Percentiles rank a stretch among this genome's conserved stretches.
These are phyloP conservation scores for Bufo gargarizans DNA, from an alignment of 2,113 vertebrate genomes.

Conservation along the genomic window DNA sequence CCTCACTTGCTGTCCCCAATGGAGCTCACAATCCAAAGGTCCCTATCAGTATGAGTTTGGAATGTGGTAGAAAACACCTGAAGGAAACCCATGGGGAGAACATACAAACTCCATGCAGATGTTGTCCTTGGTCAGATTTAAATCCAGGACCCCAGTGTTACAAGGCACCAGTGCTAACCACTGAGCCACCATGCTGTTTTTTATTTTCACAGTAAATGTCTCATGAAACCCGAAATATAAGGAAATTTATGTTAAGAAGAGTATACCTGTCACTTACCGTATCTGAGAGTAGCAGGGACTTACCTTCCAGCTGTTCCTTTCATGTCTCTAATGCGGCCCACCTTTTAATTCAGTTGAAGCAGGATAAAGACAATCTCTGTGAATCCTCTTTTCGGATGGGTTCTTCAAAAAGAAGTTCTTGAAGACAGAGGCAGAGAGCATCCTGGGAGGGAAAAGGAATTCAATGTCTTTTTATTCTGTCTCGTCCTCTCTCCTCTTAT, in stretches of 20 bases:
- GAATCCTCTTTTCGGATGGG: background rate
- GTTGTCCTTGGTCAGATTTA: too few relatives aligned
- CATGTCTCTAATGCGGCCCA: background rate
- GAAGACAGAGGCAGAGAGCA: background rate
- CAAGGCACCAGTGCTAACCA: too few relatives aligned
- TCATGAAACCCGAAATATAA: background rate
- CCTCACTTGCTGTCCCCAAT: too few relatives aligned
- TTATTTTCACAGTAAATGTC: background rate
- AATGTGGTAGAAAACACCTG: too few relatives aligned
- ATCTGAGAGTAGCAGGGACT: background rate
- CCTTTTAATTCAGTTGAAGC: background rate
- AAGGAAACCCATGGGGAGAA: too few relatives aligned
- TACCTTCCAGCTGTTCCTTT: background rate
- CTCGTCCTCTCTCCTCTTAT: background rate
- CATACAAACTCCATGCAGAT: too few relatives aligned
- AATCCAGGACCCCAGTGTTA: too few relatives aligned
- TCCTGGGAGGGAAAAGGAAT: background rate
- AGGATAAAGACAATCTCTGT: background rate
- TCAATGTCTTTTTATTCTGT: background rate
- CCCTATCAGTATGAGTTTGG: too few relatives aligned
- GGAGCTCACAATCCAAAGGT: too few relatives aligned
- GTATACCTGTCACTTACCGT: background rate
- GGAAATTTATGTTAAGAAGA: background rate
- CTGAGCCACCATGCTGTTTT: too few relatives aligned
- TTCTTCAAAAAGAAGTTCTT: constrained; percentile 4